Base-by-base conservation (phyloP, 2,888 invertebrate genomes). In the Tinea trinotella region DNA sequence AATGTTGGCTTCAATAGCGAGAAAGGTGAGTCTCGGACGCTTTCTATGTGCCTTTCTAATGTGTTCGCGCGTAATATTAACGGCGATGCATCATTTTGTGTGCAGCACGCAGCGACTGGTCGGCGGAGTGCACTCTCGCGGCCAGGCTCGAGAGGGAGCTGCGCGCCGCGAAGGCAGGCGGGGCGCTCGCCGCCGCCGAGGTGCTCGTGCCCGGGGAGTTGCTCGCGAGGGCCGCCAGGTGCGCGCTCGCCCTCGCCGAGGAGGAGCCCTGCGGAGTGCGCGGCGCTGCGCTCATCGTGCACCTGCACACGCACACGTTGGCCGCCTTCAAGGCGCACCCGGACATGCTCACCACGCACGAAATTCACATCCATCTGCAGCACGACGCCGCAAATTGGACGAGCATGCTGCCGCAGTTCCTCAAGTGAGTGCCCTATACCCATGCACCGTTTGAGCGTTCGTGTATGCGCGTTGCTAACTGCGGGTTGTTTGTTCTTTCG, bases 371-470 rank as follows among this genome's bases (percentile, higher is more conserved):
- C 61, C 96, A 94, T 53, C 88, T 97, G 62, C 93, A 93, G 75
- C 95, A 95, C 74, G 94, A 95, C 70, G 90, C 91, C 57, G 91
- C 93, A 65, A 92, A 93, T 70, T 96, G 96, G 96, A 93, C 93
- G 63, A 92, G 92, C 65, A 88, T 93, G 71, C 87, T 96, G 80
- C 94, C 95, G 76, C 95, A 95, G 79, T 93, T 96, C 81, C 88
- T 96, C 80, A 95, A 94, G 95, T 95, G 82, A 93, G 93, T 91
- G 10, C 13, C 9, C 24, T 40, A 40, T 7, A n/a, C 30, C 17
- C 19, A n/a, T n/a, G 15, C 34, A 17, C 30, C 52, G 53, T 30
- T 20, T 4, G n/a, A n/a, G n/a, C 44, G 40, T 15, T 3, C n/a
- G 12, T 13, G 40, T 13, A 5, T 36, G 12, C 5, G 12, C n/a